Percentiles rank a stretch among this genome's conserved stretches.
phyloP scores from a whole-genome alignment of 1,140 invertebrate species.

The Drosophila truncata region DNA sequence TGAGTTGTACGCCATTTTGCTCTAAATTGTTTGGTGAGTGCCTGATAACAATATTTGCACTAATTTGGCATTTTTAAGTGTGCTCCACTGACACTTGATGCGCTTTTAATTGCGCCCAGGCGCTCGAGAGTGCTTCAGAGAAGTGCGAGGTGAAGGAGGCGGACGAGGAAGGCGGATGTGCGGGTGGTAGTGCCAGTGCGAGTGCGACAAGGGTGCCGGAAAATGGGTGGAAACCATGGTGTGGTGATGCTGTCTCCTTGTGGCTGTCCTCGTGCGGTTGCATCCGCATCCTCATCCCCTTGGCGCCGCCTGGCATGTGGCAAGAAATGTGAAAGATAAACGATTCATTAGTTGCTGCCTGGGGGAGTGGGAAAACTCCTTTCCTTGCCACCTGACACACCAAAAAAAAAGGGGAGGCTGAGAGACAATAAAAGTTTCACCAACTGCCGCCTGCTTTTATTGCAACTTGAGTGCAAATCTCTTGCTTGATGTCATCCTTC shows the following conservation, averaged over 20 bases:
- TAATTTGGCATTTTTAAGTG: conserved; percentile 85
- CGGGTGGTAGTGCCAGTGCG: background rate
- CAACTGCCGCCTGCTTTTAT: conserved; percentile 59
- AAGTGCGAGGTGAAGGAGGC: conserved; percentile 18
- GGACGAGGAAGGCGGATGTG: conserved; percentile 6
- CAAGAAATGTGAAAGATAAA: conserved; percentile 82
- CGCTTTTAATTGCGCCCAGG: conserved; percentile 85
- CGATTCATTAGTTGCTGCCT: conserved; percentile 77
- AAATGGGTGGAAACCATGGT: background rate
- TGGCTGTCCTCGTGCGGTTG: conserved; percentile 67
- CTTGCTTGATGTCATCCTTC: conserved; percentile 24
- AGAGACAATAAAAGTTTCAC: conserved; percentile 53
- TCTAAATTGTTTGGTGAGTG: conserved; percentile 85
- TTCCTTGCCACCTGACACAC: conserved; percentile 10
- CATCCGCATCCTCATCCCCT: conserved; percentile 38
- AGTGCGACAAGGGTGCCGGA: conserved; percentile 16
- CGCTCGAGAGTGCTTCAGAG: conserved; percentile 73
- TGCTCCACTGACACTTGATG: conserved; percentile 85
- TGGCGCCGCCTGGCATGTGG: conserved; percentile 58
- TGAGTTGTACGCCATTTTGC: conserved; percentile 85
- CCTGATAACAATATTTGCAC: conserved; percentile 85
- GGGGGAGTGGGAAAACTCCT: background rate
- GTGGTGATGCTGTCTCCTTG: conserved; percentile 20
- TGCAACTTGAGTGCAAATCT: conserved; percentile 55
- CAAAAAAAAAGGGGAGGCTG: conserved; percentile 10